Evolutionary conservation across 2,113 vertebrate species (phyloP).

Genomic region (Lophura nycthemera): DNA sequence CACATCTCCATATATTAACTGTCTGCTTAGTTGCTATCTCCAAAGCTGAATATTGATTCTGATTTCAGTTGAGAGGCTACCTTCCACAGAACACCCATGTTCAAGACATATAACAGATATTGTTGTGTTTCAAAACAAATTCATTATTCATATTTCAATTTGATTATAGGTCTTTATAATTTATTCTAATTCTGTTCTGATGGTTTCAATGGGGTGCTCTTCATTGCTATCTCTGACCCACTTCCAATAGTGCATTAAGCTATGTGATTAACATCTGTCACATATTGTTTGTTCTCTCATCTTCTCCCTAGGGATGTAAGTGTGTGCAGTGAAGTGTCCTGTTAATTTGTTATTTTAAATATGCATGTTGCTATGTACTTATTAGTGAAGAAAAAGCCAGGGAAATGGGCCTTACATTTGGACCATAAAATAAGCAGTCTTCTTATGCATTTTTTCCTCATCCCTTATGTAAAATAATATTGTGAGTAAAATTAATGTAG

Average conservation of each 20-base stretch:
- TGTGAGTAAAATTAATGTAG: not conserved
- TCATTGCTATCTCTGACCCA: not conserved
- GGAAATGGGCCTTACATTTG: not conserved
- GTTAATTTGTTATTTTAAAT: slow-evolving; percentile 43
- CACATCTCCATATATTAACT: not conserved
- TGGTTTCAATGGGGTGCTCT: not conserved
- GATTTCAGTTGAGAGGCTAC: not conserved
- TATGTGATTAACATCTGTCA: slow-evolving; percentile 55
- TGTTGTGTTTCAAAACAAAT: not conserved
- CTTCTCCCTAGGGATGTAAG: slow-evolving; percentile 22
- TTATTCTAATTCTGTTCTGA: not conserved
- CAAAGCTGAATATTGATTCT: not conserved
- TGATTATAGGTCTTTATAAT: not conserved
- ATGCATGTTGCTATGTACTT: not conserved
- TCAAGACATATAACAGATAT: not conserved
- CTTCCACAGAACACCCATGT: not conserved
- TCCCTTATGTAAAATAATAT: not conserved
- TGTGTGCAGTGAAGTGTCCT: slow-evolving; percentile 15
- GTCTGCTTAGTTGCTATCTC: not conserved
- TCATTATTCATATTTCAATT: not conserved
- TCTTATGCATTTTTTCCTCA: not conserved
- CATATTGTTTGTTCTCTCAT: slow-evolving; percentile 26
- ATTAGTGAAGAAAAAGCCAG: not conserved
- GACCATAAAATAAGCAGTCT: not conserved
- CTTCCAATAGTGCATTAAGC: slow-evolving; percentile 41